Conservation (phyloP, 2,888 invertebrate species). For the Desoria tigrina region DNA sequence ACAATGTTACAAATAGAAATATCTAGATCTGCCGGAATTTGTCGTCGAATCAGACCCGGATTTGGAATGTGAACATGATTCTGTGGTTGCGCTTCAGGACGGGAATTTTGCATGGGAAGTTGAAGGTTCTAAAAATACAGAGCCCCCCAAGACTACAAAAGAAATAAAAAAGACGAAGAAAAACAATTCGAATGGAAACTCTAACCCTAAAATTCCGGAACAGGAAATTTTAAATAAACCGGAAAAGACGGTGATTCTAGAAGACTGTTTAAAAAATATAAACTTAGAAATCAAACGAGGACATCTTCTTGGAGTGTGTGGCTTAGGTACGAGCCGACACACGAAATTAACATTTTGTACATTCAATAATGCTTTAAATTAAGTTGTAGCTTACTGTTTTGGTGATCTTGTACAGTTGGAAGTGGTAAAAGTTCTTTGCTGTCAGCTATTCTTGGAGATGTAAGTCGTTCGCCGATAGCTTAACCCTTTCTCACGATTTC, state of each 20-base stretch:
- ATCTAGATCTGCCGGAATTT: constrained; percentile 57
- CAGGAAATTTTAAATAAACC: constrained; percentile 18
- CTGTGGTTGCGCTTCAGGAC: constrained; percentile 57
- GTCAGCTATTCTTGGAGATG: constrained; percentile 58
- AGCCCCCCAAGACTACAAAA: constrained; percentile 14
- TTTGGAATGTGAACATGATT: constrained; percentile 51
- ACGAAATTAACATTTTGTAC: background rate
- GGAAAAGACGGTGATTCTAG: constrained; percentile 36
- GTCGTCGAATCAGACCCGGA: constrained; percentile 51
- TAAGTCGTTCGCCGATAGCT: too few species aligned
- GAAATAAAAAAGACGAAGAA: constrained; percentile 29
- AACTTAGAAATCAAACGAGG: constrained; percentile 54
- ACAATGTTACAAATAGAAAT: constrained; percentile 50
- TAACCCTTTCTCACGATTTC: too few species aligned
- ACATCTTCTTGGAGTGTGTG: constrained; percentile 56
- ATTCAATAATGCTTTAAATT: background rate
- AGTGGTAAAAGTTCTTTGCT: constrained; percentile 59
- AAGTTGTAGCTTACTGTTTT: constrained; percentile 19
- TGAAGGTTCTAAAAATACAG: constrained; percentile 17
- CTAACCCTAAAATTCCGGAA: constrained; percentile 8
- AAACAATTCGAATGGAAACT: constrained; percentile 3
- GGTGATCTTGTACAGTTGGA: constrained; percentile 57
- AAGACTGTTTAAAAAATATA: constrained; percentile 53
- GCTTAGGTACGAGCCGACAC: constrained; percentile 30
- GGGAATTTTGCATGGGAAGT: constrained; percentile 59